phyloP scores from a whole-genome alignment of 30 jellyfish, hydroid and myxozoan species.

The Rhopilema esculentum region DNA sequence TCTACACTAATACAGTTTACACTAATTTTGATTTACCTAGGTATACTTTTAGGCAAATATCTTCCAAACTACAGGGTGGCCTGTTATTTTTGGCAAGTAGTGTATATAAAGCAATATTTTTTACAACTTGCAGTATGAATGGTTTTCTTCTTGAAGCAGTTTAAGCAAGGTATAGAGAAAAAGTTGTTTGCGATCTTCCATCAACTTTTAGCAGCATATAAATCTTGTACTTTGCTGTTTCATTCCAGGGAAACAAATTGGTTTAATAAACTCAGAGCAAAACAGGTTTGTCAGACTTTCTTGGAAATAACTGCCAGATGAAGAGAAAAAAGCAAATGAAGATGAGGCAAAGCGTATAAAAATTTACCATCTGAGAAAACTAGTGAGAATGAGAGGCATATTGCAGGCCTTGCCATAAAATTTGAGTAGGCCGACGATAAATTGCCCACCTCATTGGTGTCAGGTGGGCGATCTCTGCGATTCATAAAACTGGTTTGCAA shows the following conservation, averaged over 20 bases:
- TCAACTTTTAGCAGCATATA: not conserved
- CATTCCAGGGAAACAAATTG: constrained; percentile 11
- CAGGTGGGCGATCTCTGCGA: not conserved
- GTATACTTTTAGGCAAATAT: no score
- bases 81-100: no score
- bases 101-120: not conserved
- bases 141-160: not conserved
- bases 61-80: no score
- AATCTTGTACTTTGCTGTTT: not conserved
- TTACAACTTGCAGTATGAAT: not conserved
- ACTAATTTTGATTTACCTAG: no score
- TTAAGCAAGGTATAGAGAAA: not conserved
- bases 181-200: not conserved
- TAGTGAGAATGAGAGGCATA: constrained; percentile 2
- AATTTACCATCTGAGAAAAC: not conserved
- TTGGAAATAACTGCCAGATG: constrained; percentile 9
- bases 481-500: not conserved
- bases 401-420: constrained; percentile 1
- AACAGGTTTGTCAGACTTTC: constrained; percentile 2
- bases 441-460: not conserved
- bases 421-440: not conserved
- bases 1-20: no score
- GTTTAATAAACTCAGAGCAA: not conserved
- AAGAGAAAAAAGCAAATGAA: constrained; percentile 17
- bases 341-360: constrained; percentile 11